These are phyloP conservation scores for Euphonia xanthogaster DNA, from an alignment of 2,797 vertebrate species.

Conservation along the genomic window DNA sequence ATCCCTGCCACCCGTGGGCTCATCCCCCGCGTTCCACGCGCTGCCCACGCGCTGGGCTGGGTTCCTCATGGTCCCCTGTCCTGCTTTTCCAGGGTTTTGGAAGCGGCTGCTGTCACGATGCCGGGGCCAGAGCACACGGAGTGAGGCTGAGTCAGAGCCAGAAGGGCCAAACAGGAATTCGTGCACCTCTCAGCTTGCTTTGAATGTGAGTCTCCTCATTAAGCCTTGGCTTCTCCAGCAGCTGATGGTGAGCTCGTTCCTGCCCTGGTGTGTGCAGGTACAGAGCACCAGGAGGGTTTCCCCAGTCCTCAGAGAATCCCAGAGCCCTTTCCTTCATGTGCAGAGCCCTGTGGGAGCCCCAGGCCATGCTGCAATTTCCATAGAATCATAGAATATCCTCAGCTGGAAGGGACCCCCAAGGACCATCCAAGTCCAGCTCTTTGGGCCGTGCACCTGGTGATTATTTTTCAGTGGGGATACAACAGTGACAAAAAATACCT, in stretches of 20 bases:
- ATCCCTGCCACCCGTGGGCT: fast-evolving
- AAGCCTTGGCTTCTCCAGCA: not conserved
- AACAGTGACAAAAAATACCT: not conserved
- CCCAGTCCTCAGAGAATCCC: not conserved
- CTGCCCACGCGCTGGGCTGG: not conserved
- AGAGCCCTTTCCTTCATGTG: not conserved
- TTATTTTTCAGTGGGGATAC: not conserved
- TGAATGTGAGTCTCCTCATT: not conserved
- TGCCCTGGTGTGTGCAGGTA: not conserved
- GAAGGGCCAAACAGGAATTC: not conserved
- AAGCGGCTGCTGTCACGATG: fast-evolving
- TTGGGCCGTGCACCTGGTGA: not conserved
- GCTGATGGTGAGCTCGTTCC: not conserved
- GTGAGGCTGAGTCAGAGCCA: not conserved
- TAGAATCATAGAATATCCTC: not conserved
- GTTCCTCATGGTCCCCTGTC: fast-evolving
- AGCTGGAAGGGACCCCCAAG: not conserved
- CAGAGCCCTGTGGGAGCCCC: not conserved
- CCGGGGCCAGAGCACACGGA: not conserved
- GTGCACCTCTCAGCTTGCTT: not conserved
- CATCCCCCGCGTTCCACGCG: fast-evolving
- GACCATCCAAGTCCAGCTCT: not conserved
- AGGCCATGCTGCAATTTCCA: not conserved
- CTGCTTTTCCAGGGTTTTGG: not conserved
- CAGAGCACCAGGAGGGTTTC: fast-evolving